Conservation (phyloP, 2,797 vertebrate genomes). For the Xiphophorus birchmanni region DNA sequence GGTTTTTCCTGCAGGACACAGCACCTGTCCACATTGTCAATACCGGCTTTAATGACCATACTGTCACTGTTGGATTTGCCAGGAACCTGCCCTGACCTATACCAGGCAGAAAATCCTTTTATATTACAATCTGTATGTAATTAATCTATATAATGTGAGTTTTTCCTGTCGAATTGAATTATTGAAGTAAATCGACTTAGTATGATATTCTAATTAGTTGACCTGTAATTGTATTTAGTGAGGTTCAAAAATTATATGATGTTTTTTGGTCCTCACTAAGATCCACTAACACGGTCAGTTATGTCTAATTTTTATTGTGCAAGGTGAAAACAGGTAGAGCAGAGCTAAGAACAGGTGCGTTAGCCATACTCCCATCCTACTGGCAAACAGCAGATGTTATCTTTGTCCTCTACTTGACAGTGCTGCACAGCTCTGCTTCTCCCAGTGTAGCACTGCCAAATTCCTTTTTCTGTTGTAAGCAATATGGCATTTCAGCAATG, state of each 20-base stretch:
- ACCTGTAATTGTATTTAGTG: not conserved
- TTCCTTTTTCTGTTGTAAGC: slow-evolving; percentile 21
- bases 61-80: not conserved
- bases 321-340: slow-evolving; percentile 14
- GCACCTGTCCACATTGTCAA: not conserved
- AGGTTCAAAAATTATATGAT: not conserved
- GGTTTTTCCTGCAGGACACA: not conserved
- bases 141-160: not conserved
- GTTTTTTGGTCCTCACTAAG: slow-evolving; percentile 36
- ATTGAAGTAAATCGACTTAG: not conserved
- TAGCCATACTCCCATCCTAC: slow-evolving; percentile 26
- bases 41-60: not conserved
- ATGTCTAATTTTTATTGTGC: slow-evolving; percentile 30
- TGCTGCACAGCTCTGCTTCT: slow-evolving; percentile 22
- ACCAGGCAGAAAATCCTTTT: not conserved
- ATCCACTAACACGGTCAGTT: slow-evolving; percentile 23
- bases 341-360: slow-evolving; percentile 36
- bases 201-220: not conserved
- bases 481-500: slow-evolving; percentile 23
- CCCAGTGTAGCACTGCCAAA: slow-evolving; percentile 1
- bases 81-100: not conserved
- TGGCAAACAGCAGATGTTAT: slow-evolving; percentile 35
- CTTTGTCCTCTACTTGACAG: slow-evolving; percentile 33
- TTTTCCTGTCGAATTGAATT: not conserved
- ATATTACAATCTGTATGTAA: not conserved